Base-by-base conservation (phyloP, 2,113 vertebrate species). In the Oryzias celebensis region DNA sequence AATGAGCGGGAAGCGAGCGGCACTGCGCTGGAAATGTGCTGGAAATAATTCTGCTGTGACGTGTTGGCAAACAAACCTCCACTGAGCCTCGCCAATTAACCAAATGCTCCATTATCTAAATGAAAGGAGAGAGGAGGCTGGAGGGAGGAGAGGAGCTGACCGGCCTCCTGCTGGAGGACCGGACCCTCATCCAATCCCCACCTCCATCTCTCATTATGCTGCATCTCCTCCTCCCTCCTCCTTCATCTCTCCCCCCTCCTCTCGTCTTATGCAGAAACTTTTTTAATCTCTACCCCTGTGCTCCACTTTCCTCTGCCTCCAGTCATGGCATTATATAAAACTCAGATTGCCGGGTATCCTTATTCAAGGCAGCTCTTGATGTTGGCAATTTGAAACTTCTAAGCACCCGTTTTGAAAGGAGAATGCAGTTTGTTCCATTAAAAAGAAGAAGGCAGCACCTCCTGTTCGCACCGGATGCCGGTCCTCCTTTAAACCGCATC, bases 41-140 rank as follows among this genome's bases (percentile, higher is more conserved):
- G 87, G 84, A 85, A 85, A 87, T 85, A 83, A 88, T 83, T 86
- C 76, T 65, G 18, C 80, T 52, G 78, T 82, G 85, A 87, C 78
- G 83, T 82, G 86, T 86, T 81, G 81, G 86, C 88, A 87, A 90
- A 90, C 86, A 87, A 83, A 90, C 65, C 78, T 44, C 78, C 46
- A 82, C 74, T 63, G 68, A 5, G 62, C 82, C 62, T 75, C 31
- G 74, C 83, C 88, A 90, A 88, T 90, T 90, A 88, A 81, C 78
- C 62, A 71, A 85, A 82, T 73, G 83, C 85, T 85, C 87, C 86
- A 88, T 90, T 88, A 90, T 89, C 83, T 59, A 84, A 82, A 90
- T 85, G 82, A 77, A 78, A 78, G 75, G 58, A 47, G 54, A 51
- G 48, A 45, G 78, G 5, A 73, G 83, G 73, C 65, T 69, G 52